phyloP scores from a whole-genome alignment of 1,140 invertebrate genomes.

The Caenorhabditis inopinata region DNA sequence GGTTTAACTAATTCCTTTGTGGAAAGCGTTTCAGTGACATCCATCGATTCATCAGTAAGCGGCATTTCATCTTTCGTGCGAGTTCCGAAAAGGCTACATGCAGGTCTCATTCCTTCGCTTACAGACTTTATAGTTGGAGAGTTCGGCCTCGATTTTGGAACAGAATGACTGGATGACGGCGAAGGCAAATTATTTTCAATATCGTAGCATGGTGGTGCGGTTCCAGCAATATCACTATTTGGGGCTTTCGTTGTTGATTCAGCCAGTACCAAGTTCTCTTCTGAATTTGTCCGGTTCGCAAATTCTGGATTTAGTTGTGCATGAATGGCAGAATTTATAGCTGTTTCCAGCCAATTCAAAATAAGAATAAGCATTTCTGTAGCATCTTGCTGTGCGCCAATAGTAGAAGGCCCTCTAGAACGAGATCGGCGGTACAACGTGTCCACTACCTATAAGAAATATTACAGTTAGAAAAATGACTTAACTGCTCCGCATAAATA shows the following conservation, averaged over 20 bases:
- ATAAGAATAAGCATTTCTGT: background rate
- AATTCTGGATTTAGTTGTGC: background rate
- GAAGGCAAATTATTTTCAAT: background rate
- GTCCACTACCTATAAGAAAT: background rate
- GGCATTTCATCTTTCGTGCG: background rate
- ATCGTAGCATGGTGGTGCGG: background rate
- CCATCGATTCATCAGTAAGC: background rate
- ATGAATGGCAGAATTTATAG: background rate
- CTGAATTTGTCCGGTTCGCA: background rate
- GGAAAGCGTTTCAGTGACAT: background rate
- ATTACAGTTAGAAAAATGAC: too few species aligned
- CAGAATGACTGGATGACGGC: background rate
- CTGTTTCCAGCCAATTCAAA: background rate
- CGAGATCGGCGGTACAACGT: background rate
- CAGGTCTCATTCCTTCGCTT: too few species aligned
- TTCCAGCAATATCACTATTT: background rate
- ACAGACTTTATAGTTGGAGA: background rate
- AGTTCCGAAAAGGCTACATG: too few species aligned
- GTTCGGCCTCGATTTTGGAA: background rate
- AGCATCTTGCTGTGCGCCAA: background rate
- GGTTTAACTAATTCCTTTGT: too few species aligned
- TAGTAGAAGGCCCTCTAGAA: background rate
- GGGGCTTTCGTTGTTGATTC: background rate
- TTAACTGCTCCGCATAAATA: too few species aligned
- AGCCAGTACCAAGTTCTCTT: background rate